Base-by-base conservation (phyloP, 2,797 vertebrate genomes). In the Siniperca obscura region DNA sequence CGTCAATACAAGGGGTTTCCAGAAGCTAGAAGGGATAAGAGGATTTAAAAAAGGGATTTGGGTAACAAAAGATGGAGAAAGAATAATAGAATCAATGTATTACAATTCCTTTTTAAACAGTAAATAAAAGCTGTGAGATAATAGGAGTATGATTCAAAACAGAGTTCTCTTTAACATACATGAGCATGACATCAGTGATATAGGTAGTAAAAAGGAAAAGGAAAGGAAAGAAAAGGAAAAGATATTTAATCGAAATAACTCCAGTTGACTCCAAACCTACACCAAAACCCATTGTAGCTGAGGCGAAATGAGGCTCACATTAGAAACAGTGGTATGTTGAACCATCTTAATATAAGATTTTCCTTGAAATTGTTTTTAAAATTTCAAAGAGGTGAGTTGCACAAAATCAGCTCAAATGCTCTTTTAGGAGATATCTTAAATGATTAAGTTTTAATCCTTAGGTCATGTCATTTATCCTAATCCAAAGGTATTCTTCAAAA, bases 1-100 rank as follows among this genome's bases (percentile, higher is more conserved):
- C 61, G 40, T 86, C 81, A 84, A 74, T 80, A 78, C 67, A 79
- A 82, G 53, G 11, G 65, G 69, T 83, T 82, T 89, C 74, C 74
- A 79, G 80, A 85, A 90, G 83, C 84, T 78, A 25, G 79, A 57
- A 82, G 70, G 86, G 87, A 86, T 92, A 93, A 93, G 87, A 92
- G 90, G 90, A 93, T 93, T 95, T 91, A 65, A 19, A 82, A 84
- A 87, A 84, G 62, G 92, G 90, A 92, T 94, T 94, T 92, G 74
- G 72, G 67, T 86, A 89, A 89, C 90, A 93, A 91, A 93, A 85
- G 88, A 90, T 83, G 73, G 50, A 57, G 46, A 77, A 92, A 79
- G 80, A 91, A 91, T 90, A 90, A 88, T 65, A 75, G 65, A 87
- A 89, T 87, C 70, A 74, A 65, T 82, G 85, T 80, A 76, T 89